Evolutionary conservation across 2,888 invertebrate species (phyloP).

Genomic region (Pristionchus arcanus): DNA sequence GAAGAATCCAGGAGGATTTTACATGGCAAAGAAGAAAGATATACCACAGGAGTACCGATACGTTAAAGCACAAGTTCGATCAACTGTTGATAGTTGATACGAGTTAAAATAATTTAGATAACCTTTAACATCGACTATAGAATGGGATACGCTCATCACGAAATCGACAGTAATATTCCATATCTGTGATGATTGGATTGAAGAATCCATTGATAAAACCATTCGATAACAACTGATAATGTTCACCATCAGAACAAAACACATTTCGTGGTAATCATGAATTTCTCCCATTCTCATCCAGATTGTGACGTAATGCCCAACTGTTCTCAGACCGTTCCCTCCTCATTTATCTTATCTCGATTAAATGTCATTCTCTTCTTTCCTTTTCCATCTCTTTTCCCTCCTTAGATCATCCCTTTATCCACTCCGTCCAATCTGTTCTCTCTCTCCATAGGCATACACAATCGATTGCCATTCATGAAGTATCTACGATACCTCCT

Average conservation of each 20-base stretch:
- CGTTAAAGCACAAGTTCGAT: background rate
- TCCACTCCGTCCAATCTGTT: slow-evolving; percentile 39
- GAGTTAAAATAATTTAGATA: background rate
- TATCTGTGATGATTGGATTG: background rate
- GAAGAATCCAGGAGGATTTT: slow-evolving; percentile 11
- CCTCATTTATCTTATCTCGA: background rate
- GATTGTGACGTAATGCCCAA: background rate
- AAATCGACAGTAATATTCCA: slow-evolving; percentile 27
- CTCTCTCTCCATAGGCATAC: slow-evolving; percentile 11
- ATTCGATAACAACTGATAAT: background rate
- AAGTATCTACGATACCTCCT: background rate
- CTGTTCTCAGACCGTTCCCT: background rate
- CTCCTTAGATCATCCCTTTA: background rate
- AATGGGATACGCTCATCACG: slow-evolving; percentile 36
- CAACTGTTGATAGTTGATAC: background rate
- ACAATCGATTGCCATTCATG: slow-evolving; percentile 12
- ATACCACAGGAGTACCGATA: slow-evolving; percentile 7
- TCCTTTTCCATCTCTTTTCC: slow-evolving; percentile 41
- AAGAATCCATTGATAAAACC: background rate
- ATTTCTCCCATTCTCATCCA: background rate
- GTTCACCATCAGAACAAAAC: too few species aligned
- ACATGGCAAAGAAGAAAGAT: slow-evolving; percentile 19
- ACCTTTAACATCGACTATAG: background rate
- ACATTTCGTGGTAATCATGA: background rate
- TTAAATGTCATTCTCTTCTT: slow-evolving; percentile 47